Evolutionary conservation across 2,113 vertebrate species (phyloP).

Genomic region (Salvelinus fontinalis): DNA sequence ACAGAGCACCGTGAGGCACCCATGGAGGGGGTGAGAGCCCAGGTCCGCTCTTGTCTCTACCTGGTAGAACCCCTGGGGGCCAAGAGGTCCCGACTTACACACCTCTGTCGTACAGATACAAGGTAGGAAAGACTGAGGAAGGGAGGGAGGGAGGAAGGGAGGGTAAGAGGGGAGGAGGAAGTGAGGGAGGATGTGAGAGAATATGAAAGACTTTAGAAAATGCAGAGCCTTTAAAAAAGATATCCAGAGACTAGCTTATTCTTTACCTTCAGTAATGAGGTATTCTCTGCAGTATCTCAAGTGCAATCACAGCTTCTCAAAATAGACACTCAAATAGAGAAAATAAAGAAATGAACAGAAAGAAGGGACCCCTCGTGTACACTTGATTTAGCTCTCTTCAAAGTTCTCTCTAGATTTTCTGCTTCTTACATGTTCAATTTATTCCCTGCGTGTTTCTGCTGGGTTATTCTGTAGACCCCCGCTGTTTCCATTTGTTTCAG

Average conservation of each 20-base stretch:
- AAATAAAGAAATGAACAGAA: too few species aligned
- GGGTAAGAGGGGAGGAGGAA: neutral
- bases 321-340: constrained; percentile 1
- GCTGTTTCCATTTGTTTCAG: too few species aligned
- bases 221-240: constrained; percentile 20
- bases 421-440: too few species aligned
- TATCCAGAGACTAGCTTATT: too few species aligned
- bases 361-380: too few species aligned
- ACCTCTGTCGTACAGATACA: constrained; percentile 75
- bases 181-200: constrained; percentile 12
- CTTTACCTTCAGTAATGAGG: too few species aligned
- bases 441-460: too few species aligned
- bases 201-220: too few species aligned
- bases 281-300: constrained; percentile 13
- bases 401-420: too few species aligned
- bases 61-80: constrained; percentile 72
- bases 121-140: constrained; percentile 56
- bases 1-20: constrained; percentile 58
- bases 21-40: constrained; percentile 56
- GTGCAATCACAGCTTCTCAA: constrained; percentile 24
- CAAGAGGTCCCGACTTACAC: constrained; percentile 73
- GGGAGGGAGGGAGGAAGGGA: too few species aligned
- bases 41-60: constrained; percentile 74
- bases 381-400: too few species aligned
- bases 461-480: too few species aligned